phyloP scores from a whole-genome alignment of 2,888 invertebrate genomes.

The Meghimatium bilineatum region DNA sequence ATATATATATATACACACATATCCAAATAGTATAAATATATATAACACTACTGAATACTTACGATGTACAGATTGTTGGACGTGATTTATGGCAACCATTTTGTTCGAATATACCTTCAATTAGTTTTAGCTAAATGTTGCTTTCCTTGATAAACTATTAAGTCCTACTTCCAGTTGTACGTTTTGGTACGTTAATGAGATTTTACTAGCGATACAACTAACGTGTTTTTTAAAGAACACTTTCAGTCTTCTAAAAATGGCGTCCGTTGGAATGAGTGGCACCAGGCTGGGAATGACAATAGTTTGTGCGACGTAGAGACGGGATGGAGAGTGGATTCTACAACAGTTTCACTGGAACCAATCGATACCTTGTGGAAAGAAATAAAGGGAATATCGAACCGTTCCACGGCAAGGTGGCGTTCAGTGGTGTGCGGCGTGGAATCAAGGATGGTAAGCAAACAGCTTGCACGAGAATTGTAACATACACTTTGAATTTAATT shows the following conservation, averaged over 20 bases:
- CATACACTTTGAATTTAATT: not conserved
- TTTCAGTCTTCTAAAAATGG: constrained; percentile 26
- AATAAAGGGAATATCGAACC: constrained; percentile 29
- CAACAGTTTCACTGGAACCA: constrained; percentile 31
- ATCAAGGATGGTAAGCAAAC: not conserved
- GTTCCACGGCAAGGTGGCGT: not conserved
- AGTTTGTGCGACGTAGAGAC: constrained; percentile 37
- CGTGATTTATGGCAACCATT: constrained; percentile 24
- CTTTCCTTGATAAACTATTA: not conserved
- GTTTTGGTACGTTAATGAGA: not conserved
- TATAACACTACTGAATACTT: constrained; percentile 6
- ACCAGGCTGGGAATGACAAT: constrained; percentile 37
- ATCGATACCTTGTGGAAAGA: constrained; percentile 32
- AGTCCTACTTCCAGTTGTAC: not conserved
- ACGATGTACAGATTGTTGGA: constrained; percentile 30
- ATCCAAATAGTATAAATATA: not conserved
- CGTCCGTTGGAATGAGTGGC: constrained; percentile 26
- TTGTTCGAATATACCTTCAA: not conserved
- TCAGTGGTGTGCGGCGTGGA: not conserved
- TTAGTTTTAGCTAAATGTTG: not conserved
- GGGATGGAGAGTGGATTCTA: constrained; percentile 7
- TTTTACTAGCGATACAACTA: not conserved
- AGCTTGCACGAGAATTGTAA: not conserved
- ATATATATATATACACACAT: too few species aligned
- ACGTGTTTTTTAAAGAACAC: not conserved